A percentile compares a stretch with the other conserved stretches of the same genome.
Evolutionary conservation across 2,888 invertebrate genomes (phyloP).

Genomic region (Heliconius charithonia): DNA sequence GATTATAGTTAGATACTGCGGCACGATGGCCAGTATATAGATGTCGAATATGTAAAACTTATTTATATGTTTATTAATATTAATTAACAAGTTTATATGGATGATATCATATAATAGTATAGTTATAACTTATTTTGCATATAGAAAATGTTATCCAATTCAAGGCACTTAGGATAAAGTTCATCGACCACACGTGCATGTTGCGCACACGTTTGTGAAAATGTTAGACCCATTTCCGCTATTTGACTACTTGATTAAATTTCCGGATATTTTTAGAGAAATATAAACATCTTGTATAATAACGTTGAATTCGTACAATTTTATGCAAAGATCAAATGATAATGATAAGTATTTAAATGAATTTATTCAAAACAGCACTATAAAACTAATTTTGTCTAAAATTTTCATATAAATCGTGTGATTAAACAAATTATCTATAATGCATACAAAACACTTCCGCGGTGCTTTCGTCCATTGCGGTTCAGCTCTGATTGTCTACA

Average conservation of each 20-base stretch:
- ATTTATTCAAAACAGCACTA: conserved; percentile 1
- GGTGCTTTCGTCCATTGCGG: conserved; percentile 47
- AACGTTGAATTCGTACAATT: neutral
- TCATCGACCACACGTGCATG: neutral
- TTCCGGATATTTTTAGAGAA: neutral
- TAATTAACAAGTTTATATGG: neutral
- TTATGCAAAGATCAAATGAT: neutral
- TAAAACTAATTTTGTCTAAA: conserved; percentile 2
- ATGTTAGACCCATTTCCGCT: conserved; percentile 1
- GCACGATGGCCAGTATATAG: no score
- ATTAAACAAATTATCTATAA: conserved; percentile 16
- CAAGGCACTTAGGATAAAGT: neutral
- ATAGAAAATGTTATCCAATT: conserved; percentile 9
- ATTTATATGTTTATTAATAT: neutral
- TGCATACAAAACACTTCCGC: conserved; percentile 56
- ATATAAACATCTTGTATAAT: neutral
- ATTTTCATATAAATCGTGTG: conserved; percentile 18
- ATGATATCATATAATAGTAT: neutral
- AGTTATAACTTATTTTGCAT: neutral
- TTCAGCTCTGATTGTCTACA: conserved; percentile 71
- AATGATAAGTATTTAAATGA: conserved; percentile 6
- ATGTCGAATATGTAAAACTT: neutral
- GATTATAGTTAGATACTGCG: no score
- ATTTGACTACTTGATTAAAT: neutral
- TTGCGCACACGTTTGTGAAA: neutral